These are phyloP conservation scores for Melanotaenia nigrans DNA, from an alignment of 2,797 vertebrate genomes.

Conservation along the genomic window DNA sequence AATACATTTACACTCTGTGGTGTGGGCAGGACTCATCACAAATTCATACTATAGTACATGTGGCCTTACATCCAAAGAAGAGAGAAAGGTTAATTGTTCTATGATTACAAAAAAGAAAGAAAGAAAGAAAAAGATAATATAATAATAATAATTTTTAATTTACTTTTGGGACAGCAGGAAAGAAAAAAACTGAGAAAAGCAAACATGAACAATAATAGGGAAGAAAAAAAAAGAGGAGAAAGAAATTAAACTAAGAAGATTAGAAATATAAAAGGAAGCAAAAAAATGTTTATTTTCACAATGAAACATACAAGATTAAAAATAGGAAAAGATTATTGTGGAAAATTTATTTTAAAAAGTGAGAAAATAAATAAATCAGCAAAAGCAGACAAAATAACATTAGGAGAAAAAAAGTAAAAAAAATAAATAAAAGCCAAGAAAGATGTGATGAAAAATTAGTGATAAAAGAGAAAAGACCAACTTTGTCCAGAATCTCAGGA, in stretches of 20 bases:
- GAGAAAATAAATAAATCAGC: not conserved
- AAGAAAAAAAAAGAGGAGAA: not conserved
- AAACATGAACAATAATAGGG: not conserved
- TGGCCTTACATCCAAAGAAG: constrained; percentile 41
- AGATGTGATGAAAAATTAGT: not conserved
- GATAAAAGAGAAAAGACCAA: not conserved
- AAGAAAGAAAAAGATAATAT: not conserved
- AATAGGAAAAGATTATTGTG: not conserved
- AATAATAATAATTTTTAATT: not conserved
- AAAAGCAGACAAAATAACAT: not conserved
- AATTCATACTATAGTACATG: constrained; percentile 50
- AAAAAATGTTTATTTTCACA: not conserved
- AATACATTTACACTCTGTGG: constrained; percentile 63
- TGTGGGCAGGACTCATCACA: constrained; percentile 55
- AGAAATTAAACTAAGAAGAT: not conserved
- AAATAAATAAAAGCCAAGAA: not conserved
- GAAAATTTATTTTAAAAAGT: not conserved
- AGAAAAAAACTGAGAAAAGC: not conserved
- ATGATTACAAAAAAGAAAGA: not conserved
- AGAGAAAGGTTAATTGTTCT: not conserved
- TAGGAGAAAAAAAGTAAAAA: no score
- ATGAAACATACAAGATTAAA: no score
- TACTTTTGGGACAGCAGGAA: not conserved
- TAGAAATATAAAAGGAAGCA: not conserved
- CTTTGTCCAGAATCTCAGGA: not conserved